phyloP scores from a whole-genome alignment of 2,888 invertebrate genomes.

The Lagria hirta region DNA sequence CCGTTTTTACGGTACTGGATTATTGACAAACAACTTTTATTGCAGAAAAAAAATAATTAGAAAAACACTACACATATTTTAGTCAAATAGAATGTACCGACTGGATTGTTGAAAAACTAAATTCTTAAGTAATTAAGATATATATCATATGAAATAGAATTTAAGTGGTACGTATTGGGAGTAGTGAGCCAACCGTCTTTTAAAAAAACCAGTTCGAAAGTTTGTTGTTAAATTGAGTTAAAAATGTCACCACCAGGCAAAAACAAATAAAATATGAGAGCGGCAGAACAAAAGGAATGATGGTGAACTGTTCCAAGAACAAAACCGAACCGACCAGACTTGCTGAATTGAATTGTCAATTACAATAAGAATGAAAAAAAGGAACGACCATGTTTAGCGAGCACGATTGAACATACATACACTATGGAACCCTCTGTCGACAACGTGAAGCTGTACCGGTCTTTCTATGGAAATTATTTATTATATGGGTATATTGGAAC shows the following conservation, averaged over 20 bases:
- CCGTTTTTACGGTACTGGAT: no score
- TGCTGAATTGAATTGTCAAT: constrained; percentile 52
- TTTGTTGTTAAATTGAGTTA: constrained; percentile 50
- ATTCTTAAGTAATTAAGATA: constrained; percentile 14
- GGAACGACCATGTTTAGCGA: constrained; percentile 25
- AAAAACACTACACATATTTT: no score
- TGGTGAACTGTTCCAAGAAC: constrained; percentile 47
- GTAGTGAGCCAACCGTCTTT: constrained; percentile 3
- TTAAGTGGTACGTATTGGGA: constrained; percentile 7
- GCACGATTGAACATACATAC: constrained; percentile 25
- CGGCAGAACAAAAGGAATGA: constrained; percentile 47
- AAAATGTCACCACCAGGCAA: constrained; percentile 49
- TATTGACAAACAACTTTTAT: no score
- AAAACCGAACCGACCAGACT: constrained; percentile 40
- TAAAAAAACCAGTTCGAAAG: constrained; percentile 18
- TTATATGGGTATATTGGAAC: constrained; percentile 13
- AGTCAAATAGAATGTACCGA: no score
- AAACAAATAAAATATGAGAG: constrained; percentile 43
- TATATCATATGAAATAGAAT: constrained; percentile 19
- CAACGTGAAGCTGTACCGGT: constrained; percentile 22
- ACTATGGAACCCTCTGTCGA: constrained; percentile 14
- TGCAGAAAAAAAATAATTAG: no score
- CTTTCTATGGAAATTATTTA: constrained; percentile 25
- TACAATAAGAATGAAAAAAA: constrained; percentile 38
- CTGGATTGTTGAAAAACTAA: no score